Percentiles rank a stretch among this genome's conserved stretches.
Evolutionary conservation across 2,113 vertebrate genomes (phyloP).

Genomic region (Dascyllus trimaculatus): DNA sequence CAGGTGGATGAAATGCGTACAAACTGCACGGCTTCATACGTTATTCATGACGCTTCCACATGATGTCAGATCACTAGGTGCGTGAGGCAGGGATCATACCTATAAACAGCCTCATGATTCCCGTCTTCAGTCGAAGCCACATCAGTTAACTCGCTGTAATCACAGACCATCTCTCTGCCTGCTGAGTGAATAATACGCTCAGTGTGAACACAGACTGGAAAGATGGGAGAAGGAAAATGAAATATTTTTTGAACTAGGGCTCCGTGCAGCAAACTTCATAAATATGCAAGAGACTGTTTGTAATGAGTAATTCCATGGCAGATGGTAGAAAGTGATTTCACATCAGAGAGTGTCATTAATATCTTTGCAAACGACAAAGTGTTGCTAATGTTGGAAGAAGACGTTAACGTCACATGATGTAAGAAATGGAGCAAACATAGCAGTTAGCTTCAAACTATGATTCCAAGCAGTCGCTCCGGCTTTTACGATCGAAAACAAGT

Average conservation of each 20-base stretch:
- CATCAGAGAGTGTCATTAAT: slow-evolving; percentile 16
- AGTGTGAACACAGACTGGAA: slow-evolving; percentile 4
- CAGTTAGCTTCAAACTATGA: background rate
- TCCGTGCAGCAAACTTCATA: background rate
- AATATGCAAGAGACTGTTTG: slow-evolving; percentile 19
- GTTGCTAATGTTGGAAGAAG: background rate
- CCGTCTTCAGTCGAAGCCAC: slow-evolving; percentile 3
- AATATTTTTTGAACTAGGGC: background rate
- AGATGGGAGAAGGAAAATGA: background rate
- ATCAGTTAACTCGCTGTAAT: background rate
- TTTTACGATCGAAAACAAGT: background rate
- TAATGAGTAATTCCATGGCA: slow-evolving; percentile 20
- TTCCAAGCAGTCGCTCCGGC: background rate
- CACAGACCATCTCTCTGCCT: background rate
- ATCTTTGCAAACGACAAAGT: background rate
- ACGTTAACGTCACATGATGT: background rate
- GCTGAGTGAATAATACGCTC: slow-evolving; percentile 9
- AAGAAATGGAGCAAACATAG: background rate
- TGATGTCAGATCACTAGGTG: slow-evolving; percentile 4
- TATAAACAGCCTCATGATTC: background rate
- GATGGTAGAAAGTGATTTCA: slow-evolving; percentile 23
- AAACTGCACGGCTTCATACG: background rate
- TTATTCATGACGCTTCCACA: slow-evolving; percentile 26
- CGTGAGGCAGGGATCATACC: background rate
- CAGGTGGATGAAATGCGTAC: slow-evolving; percentile 14